These are phyloP conservation scores for Eudasyphora cyanicolor DNA, from an alignment of 2,888 invertebrate species.

Conservation along the genomic window DNA sequence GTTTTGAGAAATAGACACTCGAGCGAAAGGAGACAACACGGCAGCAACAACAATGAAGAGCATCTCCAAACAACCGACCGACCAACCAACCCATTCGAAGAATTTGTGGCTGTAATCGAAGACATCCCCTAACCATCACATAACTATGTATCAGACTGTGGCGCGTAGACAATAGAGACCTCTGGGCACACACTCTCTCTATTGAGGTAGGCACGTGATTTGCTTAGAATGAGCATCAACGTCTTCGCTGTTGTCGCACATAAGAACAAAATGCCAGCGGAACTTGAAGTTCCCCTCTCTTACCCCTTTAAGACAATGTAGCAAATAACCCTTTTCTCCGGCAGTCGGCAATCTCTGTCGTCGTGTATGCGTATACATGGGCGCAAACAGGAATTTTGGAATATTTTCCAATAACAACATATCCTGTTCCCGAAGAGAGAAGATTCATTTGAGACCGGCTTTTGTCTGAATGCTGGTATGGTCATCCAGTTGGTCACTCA, in stretches of 20 bases:
- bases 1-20: conserved; percentile 29
- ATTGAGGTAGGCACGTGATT: conserved; percentile 59
- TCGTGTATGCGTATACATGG: neutral
- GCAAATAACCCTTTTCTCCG: conserved; percentile 38
- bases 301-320: neutral
- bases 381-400: neutral
- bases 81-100: conserved; percentile 50
- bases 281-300: conserved; percentile 41
- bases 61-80: no score
- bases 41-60: neutral
- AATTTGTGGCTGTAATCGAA: conserved; percentile 4
- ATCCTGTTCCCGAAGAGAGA: conserved; percentile 44
- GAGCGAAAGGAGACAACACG: neutral
- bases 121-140: conserved; percentile 54
- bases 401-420: conserved; percentile 6
- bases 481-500: conserved; percentile 61
- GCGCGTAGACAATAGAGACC: neutral
- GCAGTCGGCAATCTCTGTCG: neutral
- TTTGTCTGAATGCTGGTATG: conserved; percentile 29
- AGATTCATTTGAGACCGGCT: conserved; percentile 26
- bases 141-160: no score
- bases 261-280: neutral
- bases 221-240: conserved; percentile 7
- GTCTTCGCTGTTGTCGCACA: neutral
- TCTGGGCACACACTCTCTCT: neutral